phyloP scores from a whole-genome alignment of 2,113 vertebrate species.

The Gambusia affinis region DNA sequence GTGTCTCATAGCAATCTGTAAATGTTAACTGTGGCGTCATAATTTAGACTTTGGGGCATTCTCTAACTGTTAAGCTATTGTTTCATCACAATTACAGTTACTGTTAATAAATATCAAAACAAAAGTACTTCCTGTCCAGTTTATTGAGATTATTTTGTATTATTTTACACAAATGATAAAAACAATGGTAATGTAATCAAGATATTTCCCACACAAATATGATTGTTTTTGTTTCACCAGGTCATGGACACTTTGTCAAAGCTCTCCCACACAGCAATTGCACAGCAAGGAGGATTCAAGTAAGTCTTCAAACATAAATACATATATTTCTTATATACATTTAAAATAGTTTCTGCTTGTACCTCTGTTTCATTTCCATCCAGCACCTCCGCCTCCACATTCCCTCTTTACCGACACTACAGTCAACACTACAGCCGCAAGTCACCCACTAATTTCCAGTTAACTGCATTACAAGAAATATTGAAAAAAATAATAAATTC shows the following conservation, averaged over 20 bases:
- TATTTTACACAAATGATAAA: neutral
- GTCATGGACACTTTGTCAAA: slow-evolving; percentile 93
- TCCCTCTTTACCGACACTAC: neutral
- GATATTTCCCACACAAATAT: neutral
- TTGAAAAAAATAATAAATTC: neutral
- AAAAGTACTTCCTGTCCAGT: neutral
- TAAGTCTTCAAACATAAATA: slow-evolving; percentile 57
- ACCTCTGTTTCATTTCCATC: neutral
- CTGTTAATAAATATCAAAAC: too few relatives aligned
- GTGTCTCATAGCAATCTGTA: too few relatives aligned
- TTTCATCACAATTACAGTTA: too few relatives aligned
- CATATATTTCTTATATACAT: too few relatives aligned
- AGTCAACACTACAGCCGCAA: neutral
- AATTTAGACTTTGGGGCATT: too few relatives aligned
- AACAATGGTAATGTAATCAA: too few relatives aligned
- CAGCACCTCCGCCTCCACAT: neutral
- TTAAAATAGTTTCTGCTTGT: neutral
- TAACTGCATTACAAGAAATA: neutral
- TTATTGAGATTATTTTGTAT: neutral
- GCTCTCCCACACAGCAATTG: slow-evolving; percentile 85
- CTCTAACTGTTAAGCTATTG: too few relatives aligned
- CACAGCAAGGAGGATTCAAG: slow-evolving; percentile 88
- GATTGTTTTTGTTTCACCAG: slow-evolving; percentile 69
- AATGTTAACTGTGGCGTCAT: too few relatives aligned
- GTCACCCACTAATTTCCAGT: neutral